Base-by-base conservation (phyloP, 2,113 vertebrate species). In the Cynoglossus semilaevis region DNA sequence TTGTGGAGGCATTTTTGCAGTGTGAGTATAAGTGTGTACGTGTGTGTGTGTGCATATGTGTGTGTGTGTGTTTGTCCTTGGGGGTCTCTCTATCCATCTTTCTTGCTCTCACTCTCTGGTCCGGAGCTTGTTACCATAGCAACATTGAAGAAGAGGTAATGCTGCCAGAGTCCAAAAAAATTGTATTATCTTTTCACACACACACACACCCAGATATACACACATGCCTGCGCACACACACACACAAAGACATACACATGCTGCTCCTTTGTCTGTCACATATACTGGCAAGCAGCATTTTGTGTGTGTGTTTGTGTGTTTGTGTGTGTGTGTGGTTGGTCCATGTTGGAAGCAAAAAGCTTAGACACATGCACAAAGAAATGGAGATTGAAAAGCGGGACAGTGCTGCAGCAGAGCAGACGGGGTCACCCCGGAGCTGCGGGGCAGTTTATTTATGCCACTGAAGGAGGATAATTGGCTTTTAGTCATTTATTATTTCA, bases 81-180 rank as follows among this genome's bases (percentile, higher is more conserved):
- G 84, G 82, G 82, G 84, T 83, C 79, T 88, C 77, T 86, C 79
- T 85, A 82, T 79, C 81, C 79, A 82, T 85, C 77, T 77, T 81
- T 74, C 73, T 82, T 58, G 45, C 81, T 84, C 84, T 84, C 81
- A 82, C 74, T 80, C 77, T 85, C 83, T 85, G 73, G 84, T 82
- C 83, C 73, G 45, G 79, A 80, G 80, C 82, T 77, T 85, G 86
- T 88, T 88, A 83, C 86, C 84, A 88, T 88, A 82, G 86, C 84
- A 88, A 88, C 86, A 70, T 83, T 81, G 84, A 80, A 77, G 76
- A 84, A 79, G 84, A 86, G 84, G 85, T 83, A 83, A 82, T 79
- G 80, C 82, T 83, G 82, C 77, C 43, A 66, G 76, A 86, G 82
- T 88, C 84, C 86, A 82, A 86, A 86, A 29, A 88, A 88, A 85